Percentiles rank a stretch among this genome's conserved stretches.
Evolutionary conservation across 2,113 vertebrate species (phyloP).

Genomic region (Pangasianodon gigas): DNA sequence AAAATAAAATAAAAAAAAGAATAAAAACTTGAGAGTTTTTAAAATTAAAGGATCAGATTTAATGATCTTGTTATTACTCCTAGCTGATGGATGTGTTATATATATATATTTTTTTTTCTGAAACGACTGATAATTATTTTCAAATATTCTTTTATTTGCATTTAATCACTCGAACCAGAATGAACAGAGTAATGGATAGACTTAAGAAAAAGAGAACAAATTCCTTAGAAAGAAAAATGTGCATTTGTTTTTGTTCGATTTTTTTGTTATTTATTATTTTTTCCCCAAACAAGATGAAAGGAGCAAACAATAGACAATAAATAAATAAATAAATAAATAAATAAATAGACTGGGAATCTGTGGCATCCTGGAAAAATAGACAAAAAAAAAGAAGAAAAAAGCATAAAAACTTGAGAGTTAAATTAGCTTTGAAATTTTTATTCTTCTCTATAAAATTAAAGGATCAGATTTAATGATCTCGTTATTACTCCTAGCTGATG

Average conservation of each 20-base stretch:
- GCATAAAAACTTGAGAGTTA: neutral
- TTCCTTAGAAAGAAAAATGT: neutral
- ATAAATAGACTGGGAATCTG: neutral
- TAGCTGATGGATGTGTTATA: neutral
- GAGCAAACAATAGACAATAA: neutral
- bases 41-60: constrained; percentile 1
- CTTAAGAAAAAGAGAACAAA: neutral
- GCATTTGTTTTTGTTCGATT: neutral
- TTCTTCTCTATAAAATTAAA: neutral
- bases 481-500: neutral
- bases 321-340: too few relatives aligned
- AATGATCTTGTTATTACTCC: neutral
- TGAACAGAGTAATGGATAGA: neutral
- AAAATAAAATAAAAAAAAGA: too few relatives aligned
- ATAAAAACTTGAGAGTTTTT: neutral
- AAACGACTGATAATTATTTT: constrained; percentile 14
- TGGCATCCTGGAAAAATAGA: constrained; percentile 1
- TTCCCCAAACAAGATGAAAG: neutral
- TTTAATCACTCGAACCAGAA: neutral
- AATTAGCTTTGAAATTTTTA: neutral
- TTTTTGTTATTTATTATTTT: neutral
- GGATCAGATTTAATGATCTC: neutral
- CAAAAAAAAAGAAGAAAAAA: neutral
- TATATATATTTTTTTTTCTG: neutral
- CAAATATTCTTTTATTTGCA: constrained; percentile 13